Base-by-base conservation (phyloP, 2,113 vertebrate species). In the Xenopus borealis region DNA sequence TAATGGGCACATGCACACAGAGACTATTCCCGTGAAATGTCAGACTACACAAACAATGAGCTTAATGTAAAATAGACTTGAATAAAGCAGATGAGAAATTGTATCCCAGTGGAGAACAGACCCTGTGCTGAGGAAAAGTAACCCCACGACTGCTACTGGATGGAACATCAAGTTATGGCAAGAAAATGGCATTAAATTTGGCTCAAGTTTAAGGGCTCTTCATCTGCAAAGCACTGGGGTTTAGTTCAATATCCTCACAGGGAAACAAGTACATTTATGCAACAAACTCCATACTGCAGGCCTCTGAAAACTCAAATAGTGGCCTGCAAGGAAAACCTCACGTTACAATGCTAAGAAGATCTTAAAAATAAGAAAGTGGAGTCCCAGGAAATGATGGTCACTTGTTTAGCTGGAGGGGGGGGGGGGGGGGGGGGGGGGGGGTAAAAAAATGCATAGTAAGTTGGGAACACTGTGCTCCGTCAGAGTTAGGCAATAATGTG, bases 121-220 rank as follows among this genome's bases (percentile, higher is more conserved):
- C 12, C 18, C 19, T 12, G 8, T 7, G 2, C 16, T 30, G 62
- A 16, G 27, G 62, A 7, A 46, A 2, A 44, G 33, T 27, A 19
- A 64, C 16, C 30, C 61, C 18, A 57, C 40, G 33, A 16, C 47
- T 64, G 17, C 40, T 18, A 27, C 27, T 45, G 11, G 70, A 52
- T 30, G 59, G n/a, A 12, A 44, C 12, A 27, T 27, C 23, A 14
- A 66, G 12, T 17, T n/a, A n/a, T 68, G 72, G 72, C 72, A 75
- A 75, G 72, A 75, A 58, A 47, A 68, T 14, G 72, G 72, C 72
- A 75, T 68, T 18, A 18, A 45, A 33, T 20, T 50, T 67, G 64
- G 65, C 65, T 67, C 63, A 66, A 19, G 47, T n/a, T 33, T 16
- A 17, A 55, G 50, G 10, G 44, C 66, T 52, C 14, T 17, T n/a